Evolutionary conservation across 1,140 invertebrate species (phyloP), one percentile per base, ranked within the genome.

Genomic region (Eueides isabella): DNA sequence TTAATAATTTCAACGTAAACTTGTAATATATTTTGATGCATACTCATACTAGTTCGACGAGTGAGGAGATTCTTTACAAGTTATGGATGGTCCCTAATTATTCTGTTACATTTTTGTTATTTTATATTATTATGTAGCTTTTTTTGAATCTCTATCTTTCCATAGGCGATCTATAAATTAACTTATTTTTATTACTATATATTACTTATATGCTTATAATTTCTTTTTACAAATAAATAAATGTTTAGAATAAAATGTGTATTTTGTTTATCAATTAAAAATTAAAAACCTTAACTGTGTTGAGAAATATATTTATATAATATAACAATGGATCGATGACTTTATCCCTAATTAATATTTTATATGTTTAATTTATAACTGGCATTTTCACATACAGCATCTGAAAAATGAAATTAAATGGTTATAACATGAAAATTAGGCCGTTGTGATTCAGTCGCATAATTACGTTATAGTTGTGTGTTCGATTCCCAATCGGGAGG

Each of bases 321-420:
- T 38, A 38, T 38, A 16, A 38, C 11, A 38, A 38, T 38, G 35
- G 9, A 38, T 38, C n/a, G 41, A 44, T 44, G 41, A 44, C 41
- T 44, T 44, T 19, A 7, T 19, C n/a, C n/a, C n/a, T n/a, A n/a
- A n/a, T 19, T 44, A 44, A 5, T 2, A 19, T 19, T 19, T 28
- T 41, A 38, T n/a, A 41, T 41, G 1, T 12, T 77, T 81, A 91
- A 75, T 92, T 80, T 35, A 90, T 86, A 19, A 84, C 83, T 61
- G 90, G 90, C 90, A 92, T 92, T 74, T 89, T 92, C 35, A 92
- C 86, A 61, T 77, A 81, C 67, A 92, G 80, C 80, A 90, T 79
- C 90, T 92, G 87, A 74, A 91, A 92, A 28, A 70, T 77, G 77
- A 80, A 62, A 65, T 44, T 1, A 19, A n/a, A 44, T 7, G 4